Percentiles rank a stretch among this genome's conserved stretches.
phyloP scores from a whole-genome alignment of 2,797 vertebrate genomes.

The Danio albolineatus region DNA sequence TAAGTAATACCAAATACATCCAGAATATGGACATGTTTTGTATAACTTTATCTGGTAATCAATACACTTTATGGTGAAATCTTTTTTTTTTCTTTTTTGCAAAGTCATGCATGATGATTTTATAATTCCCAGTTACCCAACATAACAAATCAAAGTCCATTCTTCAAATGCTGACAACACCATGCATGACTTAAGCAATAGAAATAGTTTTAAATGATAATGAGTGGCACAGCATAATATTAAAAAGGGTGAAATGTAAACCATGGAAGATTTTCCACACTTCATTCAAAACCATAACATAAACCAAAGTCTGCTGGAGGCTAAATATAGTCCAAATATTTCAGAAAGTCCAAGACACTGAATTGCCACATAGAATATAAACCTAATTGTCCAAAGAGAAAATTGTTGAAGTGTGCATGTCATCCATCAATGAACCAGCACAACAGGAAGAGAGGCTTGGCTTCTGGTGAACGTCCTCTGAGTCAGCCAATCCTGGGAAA shows the following conservation, averaged over 20 bases:
- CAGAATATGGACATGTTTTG: background rate
- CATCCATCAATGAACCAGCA: background rate
- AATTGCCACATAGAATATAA: background rate
- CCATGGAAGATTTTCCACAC: background rate
- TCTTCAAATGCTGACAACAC: conserved; percentile 13
- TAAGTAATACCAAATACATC: background rate
- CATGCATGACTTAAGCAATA: background rate
- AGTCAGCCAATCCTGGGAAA: background rate
- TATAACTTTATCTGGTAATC: background rate
- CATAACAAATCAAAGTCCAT: conserved; percentile 44
- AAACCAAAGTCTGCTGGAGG: background rate
- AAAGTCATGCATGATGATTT: conserved; percentile 15
- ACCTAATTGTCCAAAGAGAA: background rate
- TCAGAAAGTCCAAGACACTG: background rate
- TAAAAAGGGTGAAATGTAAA: background rate
- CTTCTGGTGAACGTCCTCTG: background rate
- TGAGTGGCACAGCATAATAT: conserved; percentile 8
- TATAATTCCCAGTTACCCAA: conserved; percentile 14
- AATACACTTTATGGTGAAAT: background rate
- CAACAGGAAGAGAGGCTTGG: background rate
- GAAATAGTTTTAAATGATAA: background rate
- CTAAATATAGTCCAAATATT: background rate
- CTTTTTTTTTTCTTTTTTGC: background rate
- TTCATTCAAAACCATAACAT: no score
- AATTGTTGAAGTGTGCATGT: background rate